Evolutionary conservation across 2,113 vertebrate genomes (phyloP).

Genomic region (Cynocephalus volans): DNA sequence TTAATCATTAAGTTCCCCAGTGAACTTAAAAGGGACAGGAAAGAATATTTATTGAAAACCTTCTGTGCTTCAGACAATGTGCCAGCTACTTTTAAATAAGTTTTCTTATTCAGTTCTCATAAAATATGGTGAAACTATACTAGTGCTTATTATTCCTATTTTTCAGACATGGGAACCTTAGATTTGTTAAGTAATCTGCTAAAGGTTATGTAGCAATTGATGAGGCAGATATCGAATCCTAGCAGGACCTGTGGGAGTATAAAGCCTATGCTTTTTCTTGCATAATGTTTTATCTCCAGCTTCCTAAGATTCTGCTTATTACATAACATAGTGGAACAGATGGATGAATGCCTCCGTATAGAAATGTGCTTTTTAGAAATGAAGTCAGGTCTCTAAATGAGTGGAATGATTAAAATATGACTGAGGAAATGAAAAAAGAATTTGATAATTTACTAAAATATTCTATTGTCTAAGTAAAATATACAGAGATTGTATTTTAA

Average conservation of each 20-base stretch:
- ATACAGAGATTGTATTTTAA: conserved; percentile 10
- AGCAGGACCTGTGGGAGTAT: not conserved
- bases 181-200: not conserved
- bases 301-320: conserved; percentile 5
- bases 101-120: not conserved
- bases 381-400: not conserved
- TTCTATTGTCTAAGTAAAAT: not conserved
- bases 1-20: not conserved
- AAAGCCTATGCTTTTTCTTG: not conserved
- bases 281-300: not conserved
- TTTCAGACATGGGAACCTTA: not conserved
- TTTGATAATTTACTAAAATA: not conserved
- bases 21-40: not conserved
- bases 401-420: not conserved
- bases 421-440: not conserved
- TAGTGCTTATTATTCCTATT: not conserved
- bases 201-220: not conserved
- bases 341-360: not conserved
- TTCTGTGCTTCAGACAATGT: not conserved
- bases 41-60: conserved; percentile 41
- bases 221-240: not conserved
- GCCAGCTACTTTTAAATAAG: not conserved
- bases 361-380: conserved; percentile 9
- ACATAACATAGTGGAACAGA: not conserved
- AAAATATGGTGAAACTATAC: not conserved